Evolutionary conservation across 2,113 vertebrate genomes (phyloP).

Genomic region (Epinephelus cyanopodus): DNA sequence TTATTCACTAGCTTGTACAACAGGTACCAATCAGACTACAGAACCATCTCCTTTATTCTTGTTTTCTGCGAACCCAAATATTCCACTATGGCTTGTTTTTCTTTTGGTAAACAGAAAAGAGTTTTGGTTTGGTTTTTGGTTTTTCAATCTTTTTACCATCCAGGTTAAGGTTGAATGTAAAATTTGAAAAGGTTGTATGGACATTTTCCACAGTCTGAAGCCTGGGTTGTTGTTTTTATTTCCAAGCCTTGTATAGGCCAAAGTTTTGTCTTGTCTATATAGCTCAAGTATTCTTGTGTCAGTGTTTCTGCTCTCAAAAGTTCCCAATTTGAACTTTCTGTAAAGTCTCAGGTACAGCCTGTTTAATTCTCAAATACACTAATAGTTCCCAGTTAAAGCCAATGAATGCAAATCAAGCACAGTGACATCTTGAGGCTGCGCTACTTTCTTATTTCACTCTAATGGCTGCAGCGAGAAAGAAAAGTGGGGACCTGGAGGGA

Average conservation of each 20-base stretch:
- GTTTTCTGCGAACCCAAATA: constrained; percentile 32
- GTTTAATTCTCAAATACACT: not conserved
- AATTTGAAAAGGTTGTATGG: constrained; percentile 5
- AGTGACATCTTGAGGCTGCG: constrained; percentile 21
- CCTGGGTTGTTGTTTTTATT: not conserved
- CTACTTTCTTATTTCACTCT: not conserved
- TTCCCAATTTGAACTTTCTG: not conserved
- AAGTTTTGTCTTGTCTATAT: too few species aligned
- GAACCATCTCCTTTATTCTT: constrained; percentile 17
- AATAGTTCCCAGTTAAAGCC: not conserved
- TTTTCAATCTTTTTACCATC: not conserved
- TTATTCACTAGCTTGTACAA: constrained; percentile 56
- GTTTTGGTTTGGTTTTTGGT: not conserved
- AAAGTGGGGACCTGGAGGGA: not conserved
- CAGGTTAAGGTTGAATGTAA: not conserved
- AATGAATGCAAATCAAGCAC: constrained; percentile 32
- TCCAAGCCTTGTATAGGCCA: not conserved
- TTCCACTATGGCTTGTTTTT: not conserved
- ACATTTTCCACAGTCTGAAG: not conserved
- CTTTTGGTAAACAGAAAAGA: not conserved
- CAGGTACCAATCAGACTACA: constrained; percentile 42
- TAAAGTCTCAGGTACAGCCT: not conserved
- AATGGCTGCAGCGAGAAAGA: not conserved
- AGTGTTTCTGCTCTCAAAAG: not conserved
- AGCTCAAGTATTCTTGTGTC: not conserved